phyloP scores from a whole-genome alignment of 1,140 invertebrate species.

The Liolophura sinensis region DNA sequence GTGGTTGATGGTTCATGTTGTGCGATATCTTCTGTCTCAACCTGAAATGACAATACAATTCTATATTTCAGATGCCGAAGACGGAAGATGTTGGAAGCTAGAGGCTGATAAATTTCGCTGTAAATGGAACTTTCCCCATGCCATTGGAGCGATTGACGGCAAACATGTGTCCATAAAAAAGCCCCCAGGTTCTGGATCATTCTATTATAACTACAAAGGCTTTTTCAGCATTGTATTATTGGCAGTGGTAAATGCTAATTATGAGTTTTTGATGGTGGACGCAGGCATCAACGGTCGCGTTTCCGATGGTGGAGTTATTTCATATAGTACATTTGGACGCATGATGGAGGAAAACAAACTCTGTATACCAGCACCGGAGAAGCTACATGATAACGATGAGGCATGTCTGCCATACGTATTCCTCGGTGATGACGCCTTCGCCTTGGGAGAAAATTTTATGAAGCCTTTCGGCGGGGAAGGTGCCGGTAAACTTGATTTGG shows the following conservation, averaged over 20 bases:
- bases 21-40: no score
- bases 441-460: slow-evolving; percentile 48
- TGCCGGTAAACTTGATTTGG: slow-evolving; percentile 21
- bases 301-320: slow-evolving; percentile 41
- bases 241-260: slow-evolving; percentile 21
- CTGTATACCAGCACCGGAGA: background rate
- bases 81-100: no score
- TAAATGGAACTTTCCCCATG: slow-evolving; percentile 58
- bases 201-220: slow-evolving; percentile 63
- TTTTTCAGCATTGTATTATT: slow-evolving; percentile 57
- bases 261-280: slow-evolving; percentile 50
- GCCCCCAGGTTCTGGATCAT: slow-evolving; percentile 34
- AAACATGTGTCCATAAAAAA: slow-evolving; percentile 24
- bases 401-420: slow-evolving; percentile 51
- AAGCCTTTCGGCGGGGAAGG: slow-evolving; percentile 51
- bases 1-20: no score
- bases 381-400: slow-evolving; percentile 6
- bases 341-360: background rate
- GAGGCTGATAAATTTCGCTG: no score
- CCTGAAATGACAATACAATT: no score
- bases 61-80: no score
- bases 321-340: slow-evolving; percentile 19
- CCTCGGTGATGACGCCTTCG: slow-evolving; percentile 60
- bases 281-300: slow-evolving; percentile 47
- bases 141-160: slow-evolving; percentile 43